Conservation (phyloP, 1,140 invertebrate genomes). For the Amyelois transitella region DNA sequence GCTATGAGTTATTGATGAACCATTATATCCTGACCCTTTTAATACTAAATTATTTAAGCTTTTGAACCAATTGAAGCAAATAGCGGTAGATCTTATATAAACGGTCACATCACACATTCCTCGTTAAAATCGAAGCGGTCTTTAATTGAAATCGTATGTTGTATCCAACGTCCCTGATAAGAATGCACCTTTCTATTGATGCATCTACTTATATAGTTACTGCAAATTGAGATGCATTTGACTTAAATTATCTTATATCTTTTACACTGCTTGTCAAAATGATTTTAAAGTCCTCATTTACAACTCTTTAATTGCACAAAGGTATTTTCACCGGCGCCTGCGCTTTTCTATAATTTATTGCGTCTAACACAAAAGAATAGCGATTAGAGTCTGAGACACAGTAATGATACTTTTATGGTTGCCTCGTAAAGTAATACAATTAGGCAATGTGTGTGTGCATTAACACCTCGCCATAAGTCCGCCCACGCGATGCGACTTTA, state of each 20-base stretch:
- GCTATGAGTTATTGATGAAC: conserved; percentile 49
- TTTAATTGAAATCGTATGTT: conserved; percentile 72
- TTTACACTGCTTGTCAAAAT: neutral
- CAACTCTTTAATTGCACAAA: conserved; percentile 7
- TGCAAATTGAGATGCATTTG: conserved; percentile 34
- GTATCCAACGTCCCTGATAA: conserved; percentile 58
- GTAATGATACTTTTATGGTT: conserved; percentile 51
- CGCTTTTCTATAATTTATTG: neutral
- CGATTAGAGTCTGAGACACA: conserved; percentile 50
- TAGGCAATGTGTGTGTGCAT: conserved; percentile 66
- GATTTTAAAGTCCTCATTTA: conserved; percentile 8
- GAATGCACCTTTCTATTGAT: conserved; percentile 39
- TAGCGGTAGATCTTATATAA: conserved; percentile 28
- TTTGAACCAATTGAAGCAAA: conserved; percentile 13
- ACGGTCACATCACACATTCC: conserved; percentile 48
- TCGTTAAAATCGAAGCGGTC: conserved; percentile 55
- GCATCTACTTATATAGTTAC: conserved; percentile 37
- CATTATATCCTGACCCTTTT: conserved; percentile 30
- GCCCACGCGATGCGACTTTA: conserved; percentile 42
- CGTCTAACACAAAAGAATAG: conserved; percentile 41
- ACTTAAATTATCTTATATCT: neutral
- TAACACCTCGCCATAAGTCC: conserved; percentile 56
- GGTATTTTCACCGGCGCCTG: neutral
- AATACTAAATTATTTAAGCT: conserved; percentile 12
- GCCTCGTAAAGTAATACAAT: conserved; percentile 67